These are phyloP conservation scores for Pseudoatta argentina DNA, from an alignment of 1,140 invertebrate genomes.

Conservation along the genomic window DNA sequence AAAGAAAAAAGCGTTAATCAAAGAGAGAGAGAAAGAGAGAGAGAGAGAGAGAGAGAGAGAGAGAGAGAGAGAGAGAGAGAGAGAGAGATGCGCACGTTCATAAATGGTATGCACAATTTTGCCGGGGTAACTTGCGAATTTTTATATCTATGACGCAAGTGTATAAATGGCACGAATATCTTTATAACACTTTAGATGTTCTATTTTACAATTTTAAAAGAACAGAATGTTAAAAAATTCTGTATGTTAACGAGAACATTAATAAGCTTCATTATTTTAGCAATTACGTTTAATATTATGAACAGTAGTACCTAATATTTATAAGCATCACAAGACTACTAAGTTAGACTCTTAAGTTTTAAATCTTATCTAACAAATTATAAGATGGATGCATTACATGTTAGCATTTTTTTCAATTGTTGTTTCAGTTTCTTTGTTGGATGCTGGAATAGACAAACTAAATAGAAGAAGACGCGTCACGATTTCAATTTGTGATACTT, in stretches of 20 bases:
- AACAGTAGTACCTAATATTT: neutral
- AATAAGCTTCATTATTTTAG: slow-evolving; percentile 17
- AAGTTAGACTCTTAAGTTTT: neutral
- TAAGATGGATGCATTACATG: neutral
- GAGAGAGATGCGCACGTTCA: neutral
- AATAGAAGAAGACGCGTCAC: neutral
- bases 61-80: neutral
- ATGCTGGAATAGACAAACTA: neutral
- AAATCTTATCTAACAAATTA: neutral
- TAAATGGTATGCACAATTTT: slow-evolving; percentile 35
- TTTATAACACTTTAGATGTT: neutral
- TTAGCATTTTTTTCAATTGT: neutral
- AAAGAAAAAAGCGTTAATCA: slow-evolving; percentile 27
- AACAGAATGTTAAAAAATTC: slow-evolving; percentile 8
- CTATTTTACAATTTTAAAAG: slow-evolving; percentile 24
- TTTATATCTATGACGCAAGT: slow-evolving; percentile 23
- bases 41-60: neutral
- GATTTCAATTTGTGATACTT: slow-evolving; percentile 33
- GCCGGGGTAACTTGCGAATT: slow-evolving; percentile 21
- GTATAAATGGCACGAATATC: slow-evolving; percentile 4
- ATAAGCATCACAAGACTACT: neutral
- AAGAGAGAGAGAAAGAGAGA: neutral
- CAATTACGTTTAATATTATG: neutral
- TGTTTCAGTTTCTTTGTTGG: neutral
- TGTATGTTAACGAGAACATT: neutral